These are phyloP conservation scores for Neoarius graeffei DNA, from an alignment of 2,113 vertebrate species.

Conservation along the genomic window DNA sequence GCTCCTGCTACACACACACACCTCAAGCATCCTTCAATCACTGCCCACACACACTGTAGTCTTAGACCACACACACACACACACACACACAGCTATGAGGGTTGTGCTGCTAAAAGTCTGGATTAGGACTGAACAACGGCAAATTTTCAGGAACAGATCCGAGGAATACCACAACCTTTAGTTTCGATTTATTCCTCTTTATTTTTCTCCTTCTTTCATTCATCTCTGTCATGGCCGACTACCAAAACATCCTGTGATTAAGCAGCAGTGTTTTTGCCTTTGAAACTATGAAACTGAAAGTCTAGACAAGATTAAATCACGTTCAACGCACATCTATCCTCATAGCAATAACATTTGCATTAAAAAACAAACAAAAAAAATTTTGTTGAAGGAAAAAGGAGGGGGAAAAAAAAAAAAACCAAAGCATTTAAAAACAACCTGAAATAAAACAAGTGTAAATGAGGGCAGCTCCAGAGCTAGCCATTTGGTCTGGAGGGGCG, in stretches of 20 bases:
- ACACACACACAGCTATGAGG: constrained; percentile 62
- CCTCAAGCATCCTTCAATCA: constrained; percentile 27
- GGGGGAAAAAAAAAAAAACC: constrained; percentile 61
- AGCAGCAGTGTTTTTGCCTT: constrained; percentile 84
- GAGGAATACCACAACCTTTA: constrained; percentile 83
- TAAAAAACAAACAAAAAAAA: constrained; percentile 79
- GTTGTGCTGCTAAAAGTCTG: constrained; percentile 77
- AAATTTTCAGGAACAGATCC: constrained; percentile 81
- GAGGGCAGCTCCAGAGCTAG: constrained; percentile 93
- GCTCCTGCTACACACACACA: constrained; percentile 58
- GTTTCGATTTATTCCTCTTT: constrained; percentile 47
- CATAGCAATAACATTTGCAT: constrained; percentile 56
- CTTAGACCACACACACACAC: constrained; percentile 23
- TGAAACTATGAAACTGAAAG: constrained; percentile 89
- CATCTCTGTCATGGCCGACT: constrained; percentile 71
- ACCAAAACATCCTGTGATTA: constrained; percentile 82
- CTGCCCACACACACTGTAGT: constrained; percentile 8
- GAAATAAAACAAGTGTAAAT: constrained; percentile 79
- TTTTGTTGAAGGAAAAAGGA: constrained; percentile 58
- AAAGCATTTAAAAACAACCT: constrained; percentile 82
- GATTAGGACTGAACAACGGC: constrained; percentile 81
- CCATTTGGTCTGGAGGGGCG: constrained; percentile 94
- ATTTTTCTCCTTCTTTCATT: constrained; percentile 39
- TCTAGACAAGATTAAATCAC: constrained; percentile 79
- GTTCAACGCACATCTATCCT: constrained; percentile 67